phyloP scores from a whole-genome alignment of 1,140 invertebrate species.

The Heliconius congener region DNA sequence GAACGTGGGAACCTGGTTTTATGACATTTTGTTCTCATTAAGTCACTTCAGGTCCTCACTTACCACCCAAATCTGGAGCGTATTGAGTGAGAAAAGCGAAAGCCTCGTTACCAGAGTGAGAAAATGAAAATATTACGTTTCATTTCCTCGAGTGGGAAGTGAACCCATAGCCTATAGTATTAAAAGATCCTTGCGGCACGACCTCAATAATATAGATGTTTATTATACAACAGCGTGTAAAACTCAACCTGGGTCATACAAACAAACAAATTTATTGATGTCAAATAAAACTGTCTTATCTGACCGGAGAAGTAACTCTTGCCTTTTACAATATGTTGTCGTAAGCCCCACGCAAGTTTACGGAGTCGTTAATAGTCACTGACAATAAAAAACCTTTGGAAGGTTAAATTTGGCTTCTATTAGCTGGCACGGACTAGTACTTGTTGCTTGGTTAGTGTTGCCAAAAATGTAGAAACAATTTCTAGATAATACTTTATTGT shows the following conservation, averaged over 20 bases:
- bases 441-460: slow-evolving; percentile 46
- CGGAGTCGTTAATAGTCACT: slow-evolving; percentile 53
- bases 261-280: slow-evolving; percentile 35
- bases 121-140: too few species aligned
- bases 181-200: too few species aligned
- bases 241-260: slow-evolving; percentile 18
- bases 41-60: too few species aligned
- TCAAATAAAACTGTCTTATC: slow-evolving; percentile 46
- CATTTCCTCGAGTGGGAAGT: too few species aligned
- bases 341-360: slow-evolving; percentile 58
- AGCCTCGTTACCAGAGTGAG: too few species aligned
- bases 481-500: neutral
- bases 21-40: too few species aligned
- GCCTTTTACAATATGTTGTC: slow-evolving; percentile 51
- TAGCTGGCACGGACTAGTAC: slow-evolving; percentile 41
- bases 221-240: neutral
- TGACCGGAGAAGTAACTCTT: slow-evolving; percentile 49
- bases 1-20: too few species aligned
- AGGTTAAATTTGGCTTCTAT: slow-evolving; percentile 43
- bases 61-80: too few species aligned
- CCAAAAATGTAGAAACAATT: slow-evolving; percentile 27
- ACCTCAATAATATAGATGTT: neutral
- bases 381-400: slow-evolving; percentile 51
- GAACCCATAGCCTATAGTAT: too few species aligned
- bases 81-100: too few species aligned